These are phyloP conservation scores for Rattus norvegicus DNA, from an alignment of 2,113 vertebrate genomes.

Conservation along the genomic window DNA sequence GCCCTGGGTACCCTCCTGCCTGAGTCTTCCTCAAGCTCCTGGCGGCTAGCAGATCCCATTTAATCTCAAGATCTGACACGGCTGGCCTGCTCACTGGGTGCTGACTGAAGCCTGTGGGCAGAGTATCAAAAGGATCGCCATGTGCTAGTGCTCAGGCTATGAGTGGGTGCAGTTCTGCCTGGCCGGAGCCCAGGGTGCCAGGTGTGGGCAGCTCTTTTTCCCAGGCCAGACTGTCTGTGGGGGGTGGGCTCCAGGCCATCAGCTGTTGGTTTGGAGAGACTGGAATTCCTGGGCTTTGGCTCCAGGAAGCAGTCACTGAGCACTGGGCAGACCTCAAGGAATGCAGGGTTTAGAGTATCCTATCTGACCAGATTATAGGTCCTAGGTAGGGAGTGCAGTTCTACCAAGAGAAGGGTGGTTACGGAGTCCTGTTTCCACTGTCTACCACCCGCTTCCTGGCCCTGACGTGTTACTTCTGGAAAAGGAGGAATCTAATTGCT, in stretches of 20 bases:
- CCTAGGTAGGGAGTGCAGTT: neutral
- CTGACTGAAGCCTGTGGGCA: neutral
- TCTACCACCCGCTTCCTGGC: neutral
- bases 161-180: neutral
- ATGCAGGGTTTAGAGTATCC: neutral
- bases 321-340: neutral
- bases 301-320: neutral
- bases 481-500: neutral
- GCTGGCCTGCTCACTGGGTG: neutral
- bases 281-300: conserved; percentile 31
- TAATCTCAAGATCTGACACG: neutral
- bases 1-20: neutral
- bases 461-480: rapidly evolving
- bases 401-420: neutral
- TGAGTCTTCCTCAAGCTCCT: neutral
- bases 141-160: neutral
- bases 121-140: neutral
- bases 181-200: neutral
- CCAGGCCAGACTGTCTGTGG: neutral
- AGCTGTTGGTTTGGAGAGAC: neutral
- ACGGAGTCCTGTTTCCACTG: neutral
- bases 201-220: neutral
- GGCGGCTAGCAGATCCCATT: neutral
- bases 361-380: neutral
- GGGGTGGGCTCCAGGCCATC: neutral